Evolutionary conservation across 1,140 invertebrate genomes (phyloP), one percentile per base, ranked within the genome.

Genomic region (Plectrocnemia conspersa): DNA sequence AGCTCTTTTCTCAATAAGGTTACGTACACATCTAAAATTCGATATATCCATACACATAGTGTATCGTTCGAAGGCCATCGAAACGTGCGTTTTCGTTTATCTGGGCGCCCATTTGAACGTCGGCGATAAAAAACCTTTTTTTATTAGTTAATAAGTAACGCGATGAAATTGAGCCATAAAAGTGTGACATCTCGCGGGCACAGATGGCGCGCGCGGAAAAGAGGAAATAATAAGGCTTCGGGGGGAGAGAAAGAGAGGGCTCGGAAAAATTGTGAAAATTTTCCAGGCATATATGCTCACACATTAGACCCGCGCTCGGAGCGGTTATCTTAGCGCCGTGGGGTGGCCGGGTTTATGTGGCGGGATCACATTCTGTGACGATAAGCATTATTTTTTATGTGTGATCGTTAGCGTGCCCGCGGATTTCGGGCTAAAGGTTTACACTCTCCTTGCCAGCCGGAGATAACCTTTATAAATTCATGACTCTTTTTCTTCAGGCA

Each of bases 351-450:
- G 35, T 6, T 38, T 7, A 38, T 38, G 35, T 38, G 18, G 27
- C 27, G 27, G 18, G 35, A 38, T 38, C 35, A 38, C 35, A 38
- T 38, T 16, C 35, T 16, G 13, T 38, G 35, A 16, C 15, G 35
- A 38, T 38, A 38, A 38, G 35, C 35, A 16, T 38, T 38, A 38
- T 38, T 38, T 38, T 38, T 38, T 38, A 38, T 38, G 35, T 15
- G 35, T 38, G 15, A 38, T 38, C 35, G 35, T 38, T 38, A 38
- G 35, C 13, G 7, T 10, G 5, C 10, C 5, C 35, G 35, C 35
- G 35, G 35, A 38, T 38, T 38, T 38, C 35, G 35, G 5, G 15
- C 35, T n/a, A n/a, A n/a, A n/a, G n/a, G n/a, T n/a, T n/a, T n/a
- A n/a, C n/a, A n/a, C n/a, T n/a, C n/a, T n/a, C n/a, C n/a, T n/a